Percentiles rank a stretch among this genome's conserved stretches.
Evolutionary conservation across 2,797 vertebrate genomes (phyloP).

Genomic region (Hylomyscus alleni): DNA sequence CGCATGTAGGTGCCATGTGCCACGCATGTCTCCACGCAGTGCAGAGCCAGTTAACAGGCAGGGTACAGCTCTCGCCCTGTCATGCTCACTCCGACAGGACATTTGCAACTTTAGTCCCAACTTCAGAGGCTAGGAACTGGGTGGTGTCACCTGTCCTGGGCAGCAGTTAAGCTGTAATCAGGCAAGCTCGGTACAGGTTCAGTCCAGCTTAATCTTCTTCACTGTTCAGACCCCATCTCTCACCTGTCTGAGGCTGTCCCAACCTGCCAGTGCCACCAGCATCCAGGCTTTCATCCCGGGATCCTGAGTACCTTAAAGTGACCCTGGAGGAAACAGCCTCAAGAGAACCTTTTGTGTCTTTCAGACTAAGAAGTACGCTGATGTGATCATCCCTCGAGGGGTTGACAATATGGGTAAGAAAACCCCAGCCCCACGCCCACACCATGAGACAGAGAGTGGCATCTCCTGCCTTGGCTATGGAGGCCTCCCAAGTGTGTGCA

Average conservation of each 20-base stretch:
- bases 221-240: background rate
- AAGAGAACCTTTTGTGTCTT: slow-evolving; percentile 72
- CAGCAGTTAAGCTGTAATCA: background rate
- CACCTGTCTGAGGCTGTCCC: background rate
- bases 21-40: rapidly evolving
- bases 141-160: rapidly evolving
- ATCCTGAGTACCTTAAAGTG: background rate
- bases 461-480: rapidly evolving
- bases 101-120: background rate
- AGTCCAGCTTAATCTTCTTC: background rate
- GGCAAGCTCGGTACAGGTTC: background rate
- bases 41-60: background rate
- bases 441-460: background rate
- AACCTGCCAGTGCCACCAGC: background rate
- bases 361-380: slow-evolving; percentile 99
- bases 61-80: rapidly evolving
- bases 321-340: background rate
- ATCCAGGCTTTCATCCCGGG: no score
- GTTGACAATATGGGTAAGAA: slow-evolving; percentile 99
- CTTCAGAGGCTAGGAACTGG: background rate
- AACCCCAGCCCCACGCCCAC: background rate
- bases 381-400: slow-evolving; percentile 98
- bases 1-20: no score
- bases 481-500: background rate
- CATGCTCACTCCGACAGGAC: background rate